Percentiles rank a stretch among this genome's conserved stretches.
Evolutionary conservation across 2,888 invertebrate species (phyloP).

Genomic region (Platycheirus albimanus): DNA sequence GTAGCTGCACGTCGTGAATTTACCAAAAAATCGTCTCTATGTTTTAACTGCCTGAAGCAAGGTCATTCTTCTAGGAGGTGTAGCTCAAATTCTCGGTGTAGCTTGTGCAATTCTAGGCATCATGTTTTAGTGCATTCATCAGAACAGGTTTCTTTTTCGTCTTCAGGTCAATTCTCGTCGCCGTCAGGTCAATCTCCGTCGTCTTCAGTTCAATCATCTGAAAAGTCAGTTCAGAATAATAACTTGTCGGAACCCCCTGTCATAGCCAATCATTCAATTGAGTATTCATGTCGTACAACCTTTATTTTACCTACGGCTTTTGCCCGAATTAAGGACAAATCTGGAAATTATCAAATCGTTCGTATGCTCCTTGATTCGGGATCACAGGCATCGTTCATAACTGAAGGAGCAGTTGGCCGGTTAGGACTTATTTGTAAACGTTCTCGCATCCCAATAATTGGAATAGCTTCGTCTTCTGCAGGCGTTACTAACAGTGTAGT

Average conservation of each 20-base stretch:
- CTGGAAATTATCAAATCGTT: too few species aligned
- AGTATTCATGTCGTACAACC: too few species aligned
- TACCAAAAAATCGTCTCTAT: not conserved
- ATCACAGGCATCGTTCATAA: slow-evolving; percentile 16
- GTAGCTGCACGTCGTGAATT: slow-evolving; percentile 1
- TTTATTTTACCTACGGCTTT: slow-evolving; percentile 6
- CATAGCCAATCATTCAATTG: slow-evolving; percentile 8
- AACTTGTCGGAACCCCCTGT: not conserved
- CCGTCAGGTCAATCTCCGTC: too few species aligned
- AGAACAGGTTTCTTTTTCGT: too few species aligned
- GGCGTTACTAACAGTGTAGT: not conserved
- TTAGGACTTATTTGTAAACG: not conserved
- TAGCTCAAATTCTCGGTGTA: not conserved
- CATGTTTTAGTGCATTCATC: slow-evolving; percentile 6
- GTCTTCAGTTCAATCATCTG: not conserved
- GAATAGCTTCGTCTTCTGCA: slow-evolving; percentile 5
- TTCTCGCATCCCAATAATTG: slow-evolving; percentile 2
- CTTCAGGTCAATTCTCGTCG: too few species aligned
- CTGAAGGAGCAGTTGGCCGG: not conserved
- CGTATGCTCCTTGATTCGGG: too few species aligned
- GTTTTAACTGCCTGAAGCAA: slow-evolving; percentile 20
- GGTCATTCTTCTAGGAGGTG: slow-evolving; percentile 19
- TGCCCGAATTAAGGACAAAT: not conserved
- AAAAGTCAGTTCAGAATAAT: too few species aligned
- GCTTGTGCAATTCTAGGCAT: slow-evolving; percentile 4